Conservation (phyloP, 2,888 invertebrate species). For the Gasteruption jaculator region DNA sequence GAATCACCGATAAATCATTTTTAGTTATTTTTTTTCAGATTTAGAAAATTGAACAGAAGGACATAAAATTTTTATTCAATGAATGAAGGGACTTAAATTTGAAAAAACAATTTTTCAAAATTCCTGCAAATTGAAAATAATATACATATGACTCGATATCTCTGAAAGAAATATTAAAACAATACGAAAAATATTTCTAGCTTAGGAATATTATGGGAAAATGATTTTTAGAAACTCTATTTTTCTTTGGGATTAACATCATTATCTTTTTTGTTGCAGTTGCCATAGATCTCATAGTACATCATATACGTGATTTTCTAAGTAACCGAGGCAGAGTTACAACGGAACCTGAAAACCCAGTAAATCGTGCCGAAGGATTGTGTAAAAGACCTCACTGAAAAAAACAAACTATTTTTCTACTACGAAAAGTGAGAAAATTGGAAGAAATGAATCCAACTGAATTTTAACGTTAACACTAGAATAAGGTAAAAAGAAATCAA, state of each 20-base stretch:
- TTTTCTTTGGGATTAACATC: slow-evolving; percentile 15
- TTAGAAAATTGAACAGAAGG: too few relatives aligned
- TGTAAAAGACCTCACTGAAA: slow-evolving; percentile 48
- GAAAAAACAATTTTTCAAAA: slow-evolving; percentile 22
- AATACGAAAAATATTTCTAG: slow-evolving; percentile 14
- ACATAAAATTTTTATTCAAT: too few relatives aligned
- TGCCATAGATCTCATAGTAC: slow-evolving; percentile 95
- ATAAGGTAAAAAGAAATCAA: too few relatives aligned
- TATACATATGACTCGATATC: slow-evolving; percentile 9
- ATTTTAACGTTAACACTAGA: too few relatives aligned
- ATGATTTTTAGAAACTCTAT: slow-evolving; percentile 2
- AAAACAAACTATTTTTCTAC: too few relatives aligned
- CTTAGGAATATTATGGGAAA: too few relatives aligned
- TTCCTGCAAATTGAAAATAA: slow-evolving; percentile 13
- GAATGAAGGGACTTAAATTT: slow-evolving; percentile 19
- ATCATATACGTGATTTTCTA: slow-evolving; percentile 91
- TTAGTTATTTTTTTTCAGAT: too few relatives aligned
- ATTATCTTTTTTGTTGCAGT: slow-evolving; percentile 64
- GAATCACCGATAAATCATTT: too few relatives aligned
- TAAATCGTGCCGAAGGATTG: slow-evolving; percentile 36
- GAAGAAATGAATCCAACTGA: too few relatives aligned
- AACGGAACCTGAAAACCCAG: slow-evolving; percentile 38
- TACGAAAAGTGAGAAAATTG: too few relatives aligned
- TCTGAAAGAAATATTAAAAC: slow-evolving; percentile 8
- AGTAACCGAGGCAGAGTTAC: slow-evolving; percentile 55